These are phyloP conservation scores for Villa cingulata DNA, from an alignment of 2,888 invertebrate genomes.

Conservation along the genomic window DNA sequence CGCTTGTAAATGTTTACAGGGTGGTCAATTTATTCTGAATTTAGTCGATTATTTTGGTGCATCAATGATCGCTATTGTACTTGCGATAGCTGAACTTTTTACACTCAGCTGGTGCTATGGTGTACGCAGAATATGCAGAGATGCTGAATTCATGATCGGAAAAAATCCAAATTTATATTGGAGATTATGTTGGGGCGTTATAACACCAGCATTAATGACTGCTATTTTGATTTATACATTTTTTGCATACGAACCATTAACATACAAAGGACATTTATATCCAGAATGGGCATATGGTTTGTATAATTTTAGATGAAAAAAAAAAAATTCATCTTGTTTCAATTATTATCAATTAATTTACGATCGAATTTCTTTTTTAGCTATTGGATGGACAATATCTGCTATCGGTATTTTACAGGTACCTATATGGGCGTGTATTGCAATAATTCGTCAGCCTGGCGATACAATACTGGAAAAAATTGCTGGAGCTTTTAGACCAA, in stretches of 20 bases:
- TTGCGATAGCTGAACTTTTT: constrained; percentile 51
- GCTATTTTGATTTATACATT: constrained; percentile 59
- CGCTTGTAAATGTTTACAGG: constrained; percentile 35
- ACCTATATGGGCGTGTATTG: constrained; percentile 33
- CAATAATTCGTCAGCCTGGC: constrained; percentile 27
- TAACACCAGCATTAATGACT: constrained; percentile 58
- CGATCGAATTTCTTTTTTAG: constrained; percentile 17
- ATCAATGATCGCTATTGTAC: constrained; percentile 55
- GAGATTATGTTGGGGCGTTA: constrained; percentile 63
- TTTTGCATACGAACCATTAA: constrained; percentile 43
- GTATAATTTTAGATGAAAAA: too few species aligned
- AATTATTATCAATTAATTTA: not conserved
- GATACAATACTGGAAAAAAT: constrained; percentile 27
- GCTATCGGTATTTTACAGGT: constrained; percentile 40
- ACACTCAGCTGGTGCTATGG: constrained; percentile 65
- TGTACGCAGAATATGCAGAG: constrained; percentile 49
- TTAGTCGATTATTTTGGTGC: constrained; percentile 63
- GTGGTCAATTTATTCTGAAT: constrained; percentile 58
- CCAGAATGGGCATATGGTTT: constrained; percentile 52
- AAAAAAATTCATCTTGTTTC: not conserved
- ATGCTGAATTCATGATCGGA: constrained; percentile 69
- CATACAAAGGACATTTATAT: constrained; percentile 45
- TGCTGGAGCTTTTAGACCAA: constrained; percentile 37
- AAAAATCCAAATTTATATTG: constrained; percentile 56
- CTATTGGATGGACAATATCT: constrained; percentile 39